Evolutionary conservation across 2,888 invertebrate genomes (phyloP).

Genomic region (Ophioninae sp.): DNA sequence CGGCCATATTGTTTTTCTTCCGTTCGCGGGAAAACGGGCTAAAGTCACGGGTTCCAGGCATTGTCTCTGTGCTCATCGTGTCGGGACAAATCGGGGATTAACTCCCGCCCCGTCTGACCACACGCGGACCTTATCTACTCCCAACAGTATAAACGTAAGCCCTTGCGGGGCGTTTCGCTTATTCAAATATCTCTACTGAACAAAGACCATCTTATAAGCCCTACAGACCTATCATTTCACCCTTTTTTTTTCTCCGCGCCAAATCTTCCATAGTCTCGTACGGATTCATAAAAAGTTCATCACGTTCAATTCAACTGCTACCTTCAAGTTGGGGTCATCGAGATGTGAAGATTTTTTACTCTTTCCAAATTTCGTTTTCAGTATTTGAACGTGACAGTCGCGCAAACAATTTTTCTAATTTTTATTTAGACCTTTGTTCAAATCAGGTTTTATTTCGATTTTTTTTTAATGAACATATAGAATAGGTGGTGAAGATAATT

Average conservation of each 20-base stretch:
- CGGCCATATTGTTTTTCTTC: conserved; percentile 40
- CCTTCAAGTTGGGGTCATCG: no score
- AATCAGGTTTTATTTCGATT: no score
- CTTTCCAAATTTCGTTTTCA: no score
- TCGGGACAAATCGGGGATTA: conserved; percentile 22
- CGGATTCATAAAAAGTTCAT: conserved; percentile 2
- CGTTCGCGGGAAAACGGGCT: conserved; percentile 5
- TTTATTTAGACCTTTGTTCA: no score
- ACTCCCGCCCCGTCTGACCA: conserved; percentile 45
- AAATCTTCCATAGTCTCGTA: neutral
- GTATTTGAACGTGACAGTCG: no score
- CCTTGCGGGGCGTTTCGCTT: neutral
- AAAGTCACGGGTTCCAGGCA: conserved; percentile 18
- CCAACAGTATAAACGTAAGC: conserved; percentile 13
- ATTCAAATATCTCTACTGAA: neutral
- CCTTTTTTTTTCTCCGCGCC: neutral
- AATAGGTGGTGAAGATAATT: no score
- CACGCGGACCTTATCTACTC: conserved; percentile 45
- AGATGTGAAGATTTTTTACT: no score
- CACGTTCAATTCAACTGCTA: neutral
- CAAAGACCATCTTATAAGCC: neutral
- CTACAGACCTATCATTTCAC: neutral
- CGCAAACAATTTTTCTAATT: no score
- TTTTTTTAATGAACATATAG: no score
- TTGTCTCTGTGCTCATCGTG: conserved; percentile 1